Evolutionary conservation across 2,888 invertebrate genomes (phyloP).

Genomic region (Alentia gelatinosa): DNA sequence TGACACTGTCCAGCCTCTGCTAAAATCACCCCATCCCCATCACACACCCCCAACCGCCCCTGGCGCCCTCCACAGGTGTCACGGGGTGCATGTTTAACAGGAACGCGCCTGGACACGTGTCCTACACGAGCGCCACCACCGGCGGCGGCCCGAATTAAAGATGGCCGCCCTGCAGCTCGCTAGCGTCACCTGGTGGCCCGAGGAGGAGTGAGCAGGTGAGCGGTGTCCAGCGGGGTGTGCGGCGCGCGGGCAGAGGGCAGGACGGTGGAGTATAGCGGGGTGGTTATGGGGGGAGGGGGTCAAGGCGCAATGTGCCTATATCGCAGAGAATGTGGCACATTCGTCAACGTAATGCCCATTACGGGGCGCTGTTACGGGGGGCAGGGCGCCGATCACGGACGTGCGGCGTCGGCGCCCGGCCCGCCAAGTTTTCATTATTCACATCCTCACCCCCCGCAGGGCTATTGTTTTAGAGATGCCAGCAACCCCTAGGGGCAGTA

Average conservation of each 20-base stretch:
- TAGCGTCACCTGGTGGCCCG: neutral
- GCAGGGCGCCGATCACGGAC: neutral
- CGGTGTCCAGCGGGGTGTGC: neutral
- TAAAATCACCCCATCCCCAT: neutral
- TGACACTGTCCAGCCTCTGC: no score
- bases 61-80: neutral
- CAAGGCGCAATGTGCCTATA: conserved; percentile 14
- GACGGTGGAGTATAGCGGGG: neutral
- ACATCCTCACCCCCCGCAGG: neutral
- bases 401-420: neutral
- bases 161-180: neutral
- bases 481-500: neutral
- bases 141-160: conserved; percentile 22
- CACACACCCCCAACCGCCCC: neutral
- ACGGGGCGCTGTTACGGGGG: neutral
- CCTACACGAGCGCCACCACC: neutral
- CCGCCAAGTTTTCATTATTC: conserved; percentile 1
- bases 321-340: conserved; percentile 1
- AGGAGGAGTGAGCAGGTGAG: neutral
- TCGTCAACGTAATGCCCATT: conserved; percentile 44
- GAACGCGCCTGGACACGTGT: conserved; percentile 21
- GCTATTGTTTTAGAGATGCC: conserved; percentile 45
- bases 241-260: neutral
- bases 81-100: conserved; percentile 14
- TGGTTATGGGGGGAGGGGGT: conserved; percentile 3